These are phyloP conservation scores for Epizoanthus ramosus DNA, from an alignment of 92 coral and sea anemone genomes.

Conservation along the genomic window DNA sequence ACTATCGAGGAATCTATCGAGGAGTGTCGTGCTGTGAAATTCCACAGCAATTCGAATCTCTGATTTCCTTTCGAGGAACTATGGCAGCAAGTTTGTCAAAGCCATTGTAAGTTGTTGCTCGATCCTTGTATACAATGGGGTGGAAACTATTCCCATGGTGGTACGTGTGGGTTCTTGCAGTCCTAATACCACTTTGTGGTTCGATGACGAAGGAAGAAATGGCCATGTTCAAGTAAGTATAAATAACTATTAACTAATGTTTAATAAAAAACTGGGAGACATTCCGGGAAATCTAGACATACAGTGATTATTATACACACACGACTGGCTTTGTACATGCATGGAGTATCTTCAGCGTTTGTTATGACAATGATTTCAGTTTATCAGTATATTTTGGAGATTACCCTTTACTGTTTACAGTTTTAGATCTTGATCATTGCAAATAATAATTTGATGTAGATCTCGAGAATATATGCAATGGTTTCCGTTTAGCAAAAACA, in stretches of 20 bases:
- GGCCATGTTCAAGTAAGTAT: conserved; percentile 60
- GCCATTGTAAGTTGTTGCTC: not conserved
- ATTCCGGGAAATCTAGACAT: not conserved
- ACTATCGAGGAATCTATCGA: not conserved
- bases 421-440: too few relatives aligned
- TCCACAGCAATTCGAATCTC: conserved; percentile 11
- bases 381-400: too few relatives aligned
- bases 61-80: not conserved
- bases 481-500: too few relatives aligned
- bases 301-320: not conserved
- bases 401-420: too few relatives aligned
- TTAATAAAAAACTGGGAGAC: not conserved
- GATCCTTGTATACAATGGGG: conserved; percentile 25
- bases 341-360: too few relatives aligned
- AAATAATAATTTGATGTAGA: too few relatives aligned
- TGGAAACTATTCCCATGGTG: conserved; percentile 35
- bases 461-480: too few relatives aligned
- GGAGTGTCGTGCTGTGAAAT: not conserved
- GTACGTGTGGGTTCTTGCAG: conserved; percentile 41
- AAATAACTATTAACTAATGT: too few relatives aligned
- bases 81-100: not conserved
- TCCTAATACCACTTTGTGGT: conserved; percentile 50
- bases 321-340: not conserved
- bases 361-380: too few relatives aligned
- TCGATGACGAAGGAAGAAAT: conserved; percentile 79